Base-by-base conservation (phyloP, 2,797 vertebrate species). In the Pseudomugil gertrudae region DNA sequence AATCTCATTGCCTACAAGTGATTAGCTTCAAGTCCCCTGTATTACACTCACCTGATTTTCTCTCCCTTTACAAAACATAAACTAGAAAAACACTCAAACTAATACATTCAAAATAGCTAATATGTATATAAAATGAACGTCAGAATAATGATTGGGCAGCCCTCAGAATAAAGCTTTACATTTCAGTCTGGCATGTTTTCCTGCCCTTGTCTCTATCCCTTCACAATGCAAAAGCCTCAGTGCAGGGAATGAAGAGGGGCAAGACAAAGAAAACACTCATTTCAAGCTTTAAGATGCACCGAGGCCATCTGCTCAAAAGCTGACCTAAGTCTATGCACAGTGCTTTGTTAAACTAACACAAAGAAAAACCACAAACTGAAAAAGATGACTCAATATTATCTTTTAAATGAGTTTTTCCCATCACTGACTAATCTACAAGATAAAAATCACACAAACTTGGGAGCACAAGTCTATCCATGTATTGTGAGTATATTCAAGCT, bases 401-500 rank as follows among this genome's bases (percentile, higher is more conserved):
- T 66, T 78, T 57, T 5, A 54, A 45, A 47, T 78, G 63, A 36
- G 10, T 47, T 66, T 76, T 73, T 64, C 66, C 72, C 69, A 72
- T 62, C 68, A 55, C 58, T 58, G 70, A 85, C 69, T 75, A 61
- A 55, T 71, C 74, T 68, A 73, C 84, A 81, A 80, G 29, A 56
- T 69, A 78, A 84, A 86, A 84, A 75, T 53, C 63, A 89, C 80
- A 76, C 74, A 62, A 80, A 79, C 84, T 79, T 58, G 85, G 70
- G 82, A 85, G 53, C 79, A 87, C 68, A 76, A 50, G 32, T 87
- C 69, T 85, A 78, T 77, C 65, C 62, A 79, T 80, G 74, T 87
- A 66, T 83, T 54, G 52, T 82, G 79, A 87, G 53, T 85, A 90
- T 78, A 87, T 65, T 84, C 79, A 78, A 86, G 84, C 76, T 81